Evolutionary conservation across 2,113 vertebrate genomes (phyloP).

Genomic region (Engystomops pustulosus): DNA sequence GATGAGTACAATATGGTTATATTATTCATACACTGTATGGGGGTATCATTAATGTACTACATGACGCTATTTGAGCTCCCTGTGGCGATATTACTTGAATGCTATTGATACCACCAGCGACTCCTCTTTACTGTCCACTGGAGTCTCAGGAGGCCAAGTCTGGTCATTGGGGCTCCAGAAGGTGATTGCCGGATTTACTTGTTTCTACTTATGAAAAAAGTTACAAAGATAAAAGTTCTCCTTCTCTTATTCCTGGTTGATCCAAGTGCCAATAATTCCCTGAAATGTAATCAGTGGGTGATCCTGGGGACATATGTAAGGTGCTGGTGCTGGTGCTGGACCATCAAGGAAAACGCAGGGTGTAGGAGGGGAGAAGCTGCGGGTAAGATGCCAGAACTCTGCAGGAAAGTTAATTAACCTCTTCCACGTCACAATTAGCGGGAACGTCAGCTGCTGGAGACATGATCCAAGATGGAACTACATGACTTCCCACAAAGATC

Average conservation of each 20-base stretch:
- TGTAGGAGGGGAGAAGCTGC: neutral
- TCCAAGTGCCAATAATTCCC: neutral
- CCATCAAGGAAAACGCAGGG: neutral
- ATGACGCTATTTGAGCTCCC: too few species aligned
- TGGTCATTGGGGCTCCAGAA: neutral
- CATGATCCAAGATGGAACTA: too few species aligned
- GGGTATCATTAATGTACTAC: neutral
- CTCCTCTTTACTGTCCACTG: too few species aligned
- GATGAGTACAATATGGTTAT: too few species aligned
- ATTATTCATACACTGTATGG: neutral
- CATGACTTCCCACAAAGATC: too few species aligned
- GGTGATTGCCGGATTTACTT: neutral
- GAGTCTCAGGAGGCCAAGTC: neutral
- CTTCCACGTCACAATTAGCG: neutral
- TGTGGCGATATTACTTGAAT: too few species aligned
- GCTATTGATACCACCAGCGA: too few species aligned
- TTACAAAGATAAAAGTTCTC: neutral
- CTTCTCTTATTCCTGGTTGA: neutral
- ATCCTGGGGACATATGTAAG: conserved; percentile 6
- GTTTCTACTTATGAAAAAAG: neutral
- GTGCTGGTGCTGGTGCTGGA: neutral
- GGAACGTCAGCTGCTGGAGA: neutral
- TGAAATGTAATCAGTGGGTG: neutral
- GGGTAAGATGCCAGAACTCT: neutral
- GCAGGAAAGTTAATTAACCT: neutral